These are phyloP conservation scores for Xyliphius kryptos DNA, from an alignment of 2,113 vertebrate genomes.

Conservation along the genomic window DNA sequence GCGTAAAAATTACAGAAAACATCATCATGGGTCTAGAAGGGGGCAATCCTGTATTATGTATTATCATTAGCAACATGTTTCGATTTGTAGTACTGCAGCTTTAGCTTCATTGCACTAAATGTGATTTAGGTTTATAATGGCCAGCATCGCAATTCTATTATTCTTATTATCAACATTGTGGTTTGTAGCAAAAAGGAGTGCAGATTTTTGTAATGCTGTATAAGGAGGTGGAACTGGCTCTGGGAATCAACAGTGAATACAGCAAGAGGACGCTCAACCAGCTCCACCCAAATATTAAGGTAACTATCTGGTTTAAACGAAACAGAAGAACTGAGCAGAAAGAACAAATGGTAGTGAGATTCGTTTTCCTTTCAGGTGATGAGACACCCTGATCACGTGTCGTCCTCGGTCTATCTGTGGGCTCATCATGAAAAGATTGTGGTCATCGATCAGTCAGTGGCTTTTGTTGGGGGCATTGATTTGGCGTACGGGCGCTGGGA, in stretches of 20 bases:
- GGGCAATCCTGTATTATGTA: no score
- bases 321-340: background rate
- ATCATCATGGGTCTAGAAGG: no score
- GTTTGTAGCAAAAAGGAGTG: slow-evolving; percentile 85
- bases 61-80: no score
- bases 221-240: slow-evolving; percentile 91
- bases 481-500: slow-evolving; percentile 95
- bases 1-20: no score
- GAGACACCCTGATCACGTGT: slow-evolving; percentile 94
- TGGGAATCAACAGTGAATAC: slow-evolving; percentile 94
- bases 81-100: no score
- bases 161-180: slow-evolving; percentile 35
- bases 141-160: background rate
- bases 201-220: slow-evolving; percentile 90
- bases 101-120: no score
- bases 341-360: background rate
- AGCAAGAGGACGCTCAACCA: slow-evolving; percentile 80
- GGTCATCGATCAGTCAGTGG: slow-evolving; percentile 86
- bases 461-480: slow-evolving; percentile 91
- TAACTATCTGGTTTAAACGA: slow-evolving; percentile 40
- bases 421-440: slow-evolving; percentile 94
- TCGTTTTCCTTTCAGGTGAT: slow-evolving; percentile 71
- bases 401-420: slow-evolving; percentile 89
- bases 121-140: no score
- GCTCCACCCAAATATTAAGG: slow-evolving; percentile 92